Base-by-base conservation (phyloP, 2,888 invertebrate genomes). In the Drosophila mercatorum region DNA sequence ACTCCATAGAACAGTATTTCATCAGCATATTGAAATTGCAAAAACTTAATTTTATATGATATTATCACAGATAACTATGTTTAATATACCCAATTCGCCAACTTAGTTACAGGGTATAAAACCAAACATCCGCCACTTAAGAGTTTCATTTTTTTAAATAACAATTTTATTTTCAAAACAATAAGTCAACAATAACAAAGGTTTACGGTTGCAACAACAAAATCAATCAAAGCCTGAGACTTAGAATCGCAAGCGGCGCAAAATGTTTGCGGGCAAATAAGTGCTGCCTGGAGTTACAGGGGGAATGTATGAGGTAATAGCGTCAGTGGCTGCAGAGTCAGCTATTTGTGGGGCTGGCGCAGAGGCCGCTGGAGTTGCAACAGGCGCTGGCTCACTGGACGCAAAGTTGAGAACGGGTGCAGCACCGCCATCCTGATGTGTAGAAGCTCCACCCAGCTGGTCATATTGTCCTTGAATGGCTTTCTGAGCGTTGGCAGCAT, bases 381-480 rank as follows among this genome's bases (percentile, higher is more conserved):
- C 76, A 17, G 78, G 70, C 0, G 56, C 71, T 28, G 74, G 77
- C 5, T 80, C 79, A 22, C 77, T 74, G 11, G 90, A 89, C 1
- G 89, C 90, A 66, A 90, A 92, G 78, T 91, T 90, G n/a, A 91
- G 61, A 3, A 88, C 71, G 11, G 91, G 78, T 14, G 90, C 92
- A 44, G 89, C 81, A 0, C 92, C 92, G 5, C 90, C 91, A 49
- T 92, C 79, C 5, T 78, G 80, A 0, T 80, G 49, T 12, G 81
- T 74, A 0, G 89, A 82, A 26, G 69, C 51, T 28, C 92, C 92
- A 8, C 88, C 89, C 31, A 89, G 52, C 31, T 81, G 71, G 56
- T 92, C 91, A 68, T 92, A 92, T 65, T 92, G 90, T 1, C 70
- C 72, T 72, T 91, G 90, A 56, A 92, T 92, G 17, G 86, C 75